Evolutionary conservation across 2,797 vertebrate genomes (phyloP), one percentile per base, ranked within the genome.

Genomic region (Setipinna tenuifilis): DNA sequence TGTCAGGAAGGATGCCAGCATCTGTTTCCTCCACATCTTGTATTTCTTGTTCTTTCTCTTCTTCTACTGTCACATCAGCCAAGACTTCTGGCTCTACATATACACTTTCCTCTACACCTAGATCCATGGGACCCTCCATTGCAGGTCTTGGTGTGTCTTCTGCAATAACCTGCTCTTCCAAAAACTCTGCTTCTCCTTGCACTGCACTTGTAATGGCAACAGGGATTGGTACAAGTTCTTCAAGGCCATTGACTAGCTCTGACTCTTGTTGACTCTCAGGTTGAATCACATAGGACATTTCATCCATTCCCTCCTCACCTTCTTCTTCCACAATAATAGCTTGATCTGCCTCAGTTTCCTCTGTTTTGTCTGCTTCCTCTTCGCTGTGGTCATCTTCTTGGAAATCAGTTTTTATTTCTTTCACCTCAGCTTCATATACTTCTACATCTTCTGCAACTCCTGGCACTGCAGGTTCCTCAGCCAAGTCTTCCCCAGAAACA

Each of bases 371-470:
- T 68, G 9, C 62, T 68, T 62, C 10, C 41, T 83, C 71, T 58
- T 65, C 46, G n/a, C 25, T 46, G 62, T 28, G 41, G 59, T 85
- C 46, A 58, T 50, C 21, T 54, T 90, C 85, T 82, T 87, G 61
- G 41, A 75, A 83, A 54, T 88, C 87, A 19, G 83, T 88, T 84
- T 87, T 87, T 35, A 87, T 54, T 71, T 93, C 85, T 84, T 82
- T 85, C 81, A 92, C 12, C 4, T 62, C 81, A 84, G 84, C 89
- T 62, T 91, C 65, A 71, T 85, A 59, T 6, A 90, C 82, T 85
- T 94, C 88, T n/a, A n/a, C n/a, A 88, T 93, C 91, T 78, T 50
- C 83, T 85, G 68, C 23, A 46, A 87, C 82, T 82, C 88, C 88
- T 85, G 90, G 91, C 62, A 82, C 87, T 75, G 92, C 85, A 82